Base-by-base conservation (phyloP, 2,797 vertebrate genomes). In the Pipistrellus kuhlii region DNA sequence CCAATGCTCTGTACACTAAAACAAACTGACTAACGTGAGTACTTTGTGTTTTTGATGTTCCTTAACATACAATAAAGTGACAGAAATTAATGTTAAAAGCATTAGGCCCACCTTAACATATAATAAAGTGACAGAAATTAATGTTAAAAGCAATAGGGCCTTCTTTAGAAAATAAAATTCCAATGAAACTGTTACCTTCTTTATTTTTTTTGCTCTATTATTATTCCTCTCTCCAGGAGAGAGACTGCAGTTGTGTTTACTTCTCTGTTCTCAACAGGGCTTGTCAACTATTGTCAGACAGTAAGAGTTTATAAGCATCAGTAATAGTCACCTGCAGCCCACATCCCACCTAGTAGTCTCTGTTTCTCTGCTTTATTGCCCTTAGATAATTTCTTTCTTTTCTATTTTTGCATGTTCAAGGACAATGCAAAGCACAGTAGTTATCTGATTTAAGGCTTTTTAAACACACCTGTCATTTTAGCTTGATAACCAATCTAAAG, bases 341-440 rank as follows among this genome's bases (percentile, higher is more conserved):
- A 41, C 41, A n/a, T 10, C 9, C 51, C 7, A n/a, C 48, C 92
- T 38, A 0, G 8, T 57, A 0, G 8, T 57, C 38, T 82, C 76
- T 53, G 48, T 91, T 85, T 83, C 32, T 17, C 76, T 57, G 25
- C 12, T 86, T 91, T 90, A 57, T 66, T 95, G 46, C 32, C 73
- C 38, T 77, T 51, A 41, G 53, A 81, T 48, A 35, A 71, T 90
- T 87, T 78, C 93, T 93, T 86, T 51, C 41, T 91, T 90, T 94
- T 85, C 51, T 90, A 3, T 25, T 75, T 92, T 91, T 88, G 46
- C 64, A n/a, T 91, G 87, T 96, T 88, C 55, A 93, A 92, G 89
- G 68, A 84, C 93, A 84, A 38, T 68, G 53, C 64, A 92, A 94
- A 46, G 27, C 66, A 35, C 55, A 44, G 32, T 38, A 57, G 41